Evolutionary conservation across 2,113 vertebrate species (phyloP), one percentile per base, ranked within the genome.

Genomic region (Vulpes lagopus): DNA sequence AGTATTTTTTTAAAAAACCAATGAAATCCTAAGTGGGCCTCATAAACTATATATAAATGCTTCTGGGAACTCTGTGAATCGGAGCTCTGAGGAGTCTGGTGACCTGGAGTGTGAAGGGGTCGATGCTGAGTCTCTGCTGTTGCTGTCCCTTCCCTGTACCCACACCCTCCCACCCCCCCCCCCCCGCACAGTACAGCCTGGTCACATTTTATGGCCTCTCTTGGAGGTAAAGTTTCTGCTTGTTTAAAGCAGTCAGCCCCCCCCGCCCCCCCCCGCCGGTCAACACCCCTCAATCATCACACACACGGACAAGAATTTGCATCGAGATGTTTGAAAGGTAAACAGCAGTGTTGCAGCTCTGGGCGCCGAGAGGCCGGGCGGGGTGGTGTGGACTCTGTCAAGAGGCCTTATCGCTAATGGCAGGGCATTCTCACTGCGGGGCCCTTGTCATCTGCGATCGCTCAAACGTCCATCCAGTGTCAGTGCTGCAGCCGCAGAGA

Each of bases 121-220:
- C 43, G 30, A 8, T 53, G 32, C n/a, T 62, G 27, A 2, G 30
- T 62, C 16, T 4, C 12, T 6, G 43, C 23, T 5, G 38, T 51
- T 17, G 20, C 0, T 2, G 0, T 16, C 3, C 5, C 30, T 38
- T 49, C 27, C 49, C 10, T 0, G 30, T 0, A 3, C 3, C 0
- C 23, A 5, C 1, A 5, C 2, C 0, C 2, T 27, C 23, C 0
- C 38, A 43, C 10, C 69, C 69, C 23, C 0, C 38, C 23, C 10
- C 69, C 69, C 35, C 3, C 20, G 43, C 43, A 43, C 35, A 23
- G 10, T 22, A 20, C 71, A 14, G 27, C 71, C 35, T 65, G 64
- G 0, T 65, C 17, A 25, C 17, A 20, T 23, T 16, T 6, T 2
- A 30, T 17, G 14, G 22, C 9, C n/a, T 15, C 8, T 76, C 82